Evolutionary conservation across 2,797 vertebrate genomes (phyloP).

Genomic region (Mus caroli): DNA sequence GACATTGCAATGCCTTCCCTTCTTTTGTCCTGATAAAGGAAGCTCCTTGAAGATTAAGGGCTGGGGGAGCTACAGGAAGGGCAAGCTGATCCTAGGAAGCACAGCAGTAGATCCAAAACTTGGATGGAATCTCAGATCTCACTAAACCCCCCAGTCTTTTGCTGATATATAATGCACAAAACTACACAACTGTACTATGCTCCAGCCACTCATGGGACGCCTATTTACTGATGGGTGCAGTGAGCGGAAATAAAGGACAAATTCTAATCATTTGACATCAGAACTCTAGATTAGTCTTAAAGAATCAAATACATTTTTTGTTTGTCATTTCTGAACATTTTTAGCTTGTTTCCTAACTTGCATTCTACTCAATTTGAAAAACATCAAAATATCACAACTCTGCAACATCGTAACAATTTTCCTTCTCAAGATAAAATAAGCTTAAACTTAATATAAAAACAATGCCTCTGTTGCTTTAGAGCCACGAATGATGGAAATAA

Average conservation of each 20-base stretch:
- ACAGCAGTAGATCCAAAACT: not conserved
- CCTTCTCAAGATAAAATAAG: conserved; percentile 46
- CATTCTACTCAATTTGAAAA: conserved; percentile 43
- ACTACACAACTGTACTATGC: not conserved
- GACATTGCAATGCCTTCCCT: not conserved
- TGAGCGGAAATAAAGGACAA: not conserved
- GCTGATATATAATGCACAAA: not conserved
- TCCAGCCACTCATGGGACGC: not conserved
- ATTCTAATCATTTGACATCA: conserved; percentile 3
- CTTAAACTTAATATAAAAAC: conserved; percentile 34
- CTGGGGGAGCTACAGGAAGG: fast-evolving
- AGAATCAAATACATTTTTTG: conserved; percentile 26
- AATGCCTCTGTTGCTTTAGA: not conserved
- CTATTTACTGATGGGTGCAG: not conserved
- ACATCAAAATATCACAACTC: conserved; percentile 20
- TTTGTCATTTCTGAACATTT: conserved; percentile 28
- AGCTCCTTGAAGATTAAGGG: not conserved
- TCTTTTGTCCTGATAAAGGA: not conserved
- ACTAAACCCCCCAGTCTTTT: too few relatives aligned
- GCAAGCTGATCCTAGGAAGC: not conserved
- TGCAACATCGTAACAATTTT: conserved; percentile 5
- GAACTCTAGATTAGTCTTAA: conserved; percentile 29
- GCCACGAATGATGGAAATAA: conserved; percentile 23
- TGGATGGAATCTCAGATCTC: not conserved
- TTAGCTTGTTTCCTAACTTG: conserved; percentile 22